These are phyloP conservation scores for Ifrita kowaldi DNA, from an alignment of 2,113 vertebrate species.

Conservation along the genomic window DNA sequence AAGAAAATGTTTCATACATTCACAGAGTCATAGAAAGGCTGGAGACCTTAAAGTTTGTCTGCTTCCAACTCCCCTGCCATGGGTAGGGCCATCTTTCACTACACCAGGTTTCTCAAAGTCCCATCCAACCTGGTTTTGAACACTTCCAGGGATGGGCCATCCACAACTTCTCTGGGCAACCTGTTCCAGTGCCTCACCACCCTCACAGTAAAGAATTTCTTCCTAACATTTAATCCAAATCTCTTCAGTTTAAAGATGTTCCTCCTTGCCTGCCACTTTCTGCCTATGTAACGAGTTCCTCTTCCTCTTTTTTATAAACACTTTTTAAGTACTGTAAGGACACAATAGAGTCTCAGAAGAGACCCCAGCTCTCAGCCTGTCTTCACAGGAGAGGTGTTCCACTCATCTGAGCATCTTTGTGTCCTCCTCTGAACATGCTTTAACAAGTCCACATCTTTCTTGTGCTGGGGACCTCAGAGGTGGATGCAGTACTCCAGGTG, in stretches of 20 bases:
- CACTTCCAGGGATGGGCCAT: background rate
- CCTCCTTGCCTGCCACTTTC: background rate
- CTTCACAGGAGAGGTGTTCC: background rate
- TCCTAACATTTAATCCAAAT: background rate
- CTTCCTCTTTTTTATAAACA: background rate
- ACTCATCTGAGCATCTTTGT: background rate
- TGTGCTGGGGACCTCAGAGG: background rate
- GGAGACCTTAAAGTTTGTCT: background rate
- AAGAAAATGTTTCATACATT: background rate
- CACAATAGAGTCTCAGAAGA: background rate
- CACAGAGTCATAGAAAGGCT: background rate
- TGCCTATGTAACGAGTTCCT: background rate
- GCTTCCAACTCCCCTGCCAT: accelerated
- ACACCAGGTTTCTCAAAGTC: background rate
- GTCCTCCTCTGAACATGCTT: background rate
- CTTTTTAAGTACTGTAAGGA: background rate
- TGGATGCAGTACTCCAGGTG: background rate
- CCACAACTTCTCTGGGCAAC: background rate
- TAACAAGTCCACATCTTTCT: background rate
- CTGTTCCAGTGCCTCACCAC: background rate
- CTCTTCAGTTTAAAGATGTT: background rate
- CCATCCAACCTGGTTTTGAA: background rate
- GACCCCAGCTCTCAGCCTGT: background rate
- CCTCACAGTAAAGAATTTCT: background rate
- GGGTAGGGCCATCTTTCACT: background rate